A percentile compares a stretch with the other conserved stretches of the same genome.
These are phyloP conservation scores for Norana najaformis DNA, from an alignment of 2,888 invertebrate genomes.

Conservation along the genomic window DNA sequence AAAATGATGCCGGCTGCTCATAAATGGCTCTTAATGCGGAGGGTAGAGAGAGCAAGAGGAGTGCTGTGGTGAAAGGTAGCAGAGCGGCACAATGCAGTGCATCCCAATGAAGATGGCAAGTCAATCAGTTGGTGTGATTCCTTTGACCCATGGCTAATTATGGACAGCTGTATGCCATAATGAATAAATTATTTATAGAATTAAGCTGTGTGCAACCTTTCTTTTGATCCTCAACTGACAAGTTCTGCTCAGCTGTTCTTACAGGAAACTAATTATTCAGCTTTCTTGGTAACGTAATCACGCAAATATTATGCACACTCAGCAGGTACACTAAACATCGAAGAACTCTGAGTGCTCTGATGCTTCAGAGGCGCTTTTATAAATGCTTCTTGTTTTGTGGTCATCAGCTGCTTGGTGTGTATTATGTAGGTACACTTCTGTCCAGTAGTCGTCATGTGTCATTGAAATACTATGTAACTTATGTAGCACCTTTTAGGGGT, in stretches of 20 bases:
- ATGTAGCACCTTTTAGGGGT: no score
- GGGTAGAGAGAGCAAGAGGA: not conserved
- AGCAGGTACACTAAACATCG: not conserved
- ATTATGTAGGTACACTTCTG: not conserved
- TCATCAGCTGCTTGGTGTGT: not conserved
- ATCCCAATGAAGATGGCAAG: not conserved
- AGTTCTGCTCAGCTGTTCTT: not conserved
- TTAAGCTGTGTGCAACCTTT: not conserved
- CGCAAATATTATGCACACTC: not conserved
- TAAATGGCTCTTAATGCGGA: not conserved
- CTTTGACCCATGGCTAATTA: not conserved
- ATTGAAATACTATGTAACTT: no score
- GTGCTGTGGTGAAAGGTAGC: slow-evolving; percentile 3
- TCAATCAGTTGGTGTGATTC: slow-evolving; percentile 13
- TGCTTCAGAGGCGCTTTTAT: not conserved
- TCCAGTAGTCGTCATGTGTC: not conserved
- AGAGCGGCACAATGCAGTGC: not conserved
- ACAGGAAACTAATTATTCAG: not conserved
- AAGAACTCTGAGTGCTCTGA: not conserved
- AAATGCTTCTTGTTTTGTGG: not conserved
- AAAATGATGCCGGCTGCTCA: not conserved
- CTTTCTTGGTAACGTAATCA: not conserved
- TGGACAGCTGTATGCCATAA: not conserved
- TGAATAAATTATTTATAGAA: not conserved
- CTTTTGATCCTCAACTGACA: slow-evolving; percentile 14